Percentiles rank a stretch among this genome's conserved stretches.
Evolutionary conservation across 1,140 invertebrate species (phyloP).

Genomic region (Drosophila lacertosa): DNA sequence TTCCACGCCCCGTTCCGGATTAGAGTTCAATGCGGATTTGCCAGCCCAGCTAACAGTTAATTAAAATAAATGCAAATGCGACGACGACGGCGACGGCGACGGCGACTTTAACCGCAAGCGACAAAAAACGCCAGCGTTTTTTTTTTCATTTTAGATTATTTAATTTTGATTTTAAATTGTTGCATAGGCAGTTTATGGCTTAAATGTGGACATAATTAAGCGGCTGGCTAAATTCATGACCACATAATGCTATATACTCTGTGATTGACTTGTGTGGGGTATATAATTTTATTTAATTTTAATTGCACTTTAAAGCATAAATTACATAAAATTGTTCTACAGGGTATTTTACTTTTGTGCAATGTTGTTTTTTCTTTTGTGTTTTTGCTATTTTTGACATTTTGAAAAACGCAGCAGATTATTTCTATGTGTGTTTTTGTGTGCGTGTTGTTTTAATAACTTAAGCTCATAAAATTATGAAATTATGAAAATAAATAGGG

Average conservation of each 20-base stretch:
- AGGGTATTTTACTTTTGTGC: not conserved
- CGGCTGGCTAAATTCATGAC: constrained; percentile 40
- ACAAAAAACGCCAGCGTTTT: constrained; percentile 32
- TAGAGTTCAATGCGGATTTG: constrained; percentile 68
- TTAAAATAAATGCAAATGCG: constrained; percentile 73
- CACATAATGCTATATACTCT: constrained; percentile 10
- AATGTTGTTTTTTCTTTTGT: not conserved
- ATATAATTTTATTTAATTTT: too few relatives aligned
- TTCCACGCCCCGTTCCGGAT: constrained; percentile 35
- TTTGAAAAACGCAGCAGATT: constrained; percentile 32
- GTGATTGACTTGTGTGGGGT: not conserved
- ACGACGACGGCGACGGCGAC: not conserved
- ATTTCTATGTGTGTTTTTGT: constrained; percentile 26
- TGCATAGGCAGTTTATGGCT: constrained; percentile 54
- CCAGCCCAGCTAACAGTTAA: constrained; percentile 49
- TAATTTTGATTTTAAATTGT: constrained; percentile 55
- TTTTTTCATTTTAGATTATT: constrained; percentile 50
- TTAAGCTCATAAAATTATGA: constrained; percentile 79
- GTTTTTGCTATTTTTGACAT: constrained; percentile 18
- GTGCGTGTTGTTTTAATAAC: constrained; percentile 73
- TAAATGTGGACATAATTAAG: constrained; percentile 61
- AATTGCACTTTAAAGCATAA: too few relatives aligned
- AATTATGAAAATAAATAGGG: constrained; percentile 80
- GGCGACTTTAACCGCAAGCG: constrained; percentile 12
- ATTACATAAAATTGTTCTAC: not conserved